phyloP scores from a whole-genome alignment of 2,888 invertebrate species.

The Nineta flava region DNA sequence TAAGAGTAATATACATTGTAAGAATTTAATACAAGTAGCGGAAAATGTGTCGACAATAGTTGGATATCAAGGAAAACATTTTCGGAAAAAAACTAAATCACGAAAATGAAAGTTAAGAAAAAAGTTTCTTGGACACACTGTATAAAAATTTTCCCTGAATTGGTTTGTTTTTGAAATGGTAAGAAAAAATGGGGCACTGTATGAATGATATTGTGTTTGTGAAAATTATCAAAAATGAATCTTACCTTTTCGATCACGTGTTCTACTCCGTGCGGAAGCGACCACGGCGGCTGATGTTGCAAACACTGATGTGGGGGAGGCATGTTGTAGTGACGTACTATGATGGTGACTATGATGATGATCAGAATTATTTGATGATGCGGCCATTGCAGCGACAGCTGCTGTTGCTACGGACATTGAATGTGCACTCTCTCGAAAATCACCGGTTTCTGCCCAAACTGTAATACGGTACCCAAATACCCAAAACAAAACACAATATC shows the following conservation, averaged over 20 bases:
- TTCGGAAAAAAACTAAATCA: too few relatives aligned
- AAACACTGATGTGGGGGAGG: conserved; percentile 26
- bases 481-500: conserved; percentile 12
- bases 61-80: too few relatives aligned
- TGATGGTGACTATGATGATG: conserved; percentile 15
- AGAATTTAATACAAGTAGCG: too few relatives aligned
- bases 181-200: too few relatives aligned
- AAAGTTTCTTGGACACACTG: too few relatives aligned
- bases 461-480: conserved; percentile 26
- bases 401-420: conserved; percentile 36
- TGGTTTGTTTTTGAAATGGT: too few relatives aligned
- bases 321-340: not conserved
- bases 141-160: too few relatives aligned
- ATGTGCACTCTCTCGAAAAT: conserved; percentile 71
- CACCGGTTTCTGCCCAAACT: conserved; percentile 84
- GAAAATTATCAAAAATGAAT: too few relatives aligned
- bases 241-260: conserved; percentile 50
- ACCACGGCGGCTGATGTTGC: conserved; percentile 37
- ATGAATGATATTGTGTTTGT: too few relatives aligned
- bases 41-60: too few relatives aligned
- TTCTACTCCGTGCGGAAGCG: conserved; percentile 37
- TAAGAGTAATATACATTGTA: too few relatives aligned
- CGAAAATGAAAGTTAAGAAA: too few relatives aligned
- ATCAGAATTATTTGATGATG: conserved; percentile 11
- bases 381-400: conserved; percentile 43